A percentile compares a stretch with the other conserved stretches of the same genome.
These are phyloP conservation scores for Nannospalax galili DNA, from an alignment of 2,113 vertebrate genomes.

Conservation along the genomic window DNA sequence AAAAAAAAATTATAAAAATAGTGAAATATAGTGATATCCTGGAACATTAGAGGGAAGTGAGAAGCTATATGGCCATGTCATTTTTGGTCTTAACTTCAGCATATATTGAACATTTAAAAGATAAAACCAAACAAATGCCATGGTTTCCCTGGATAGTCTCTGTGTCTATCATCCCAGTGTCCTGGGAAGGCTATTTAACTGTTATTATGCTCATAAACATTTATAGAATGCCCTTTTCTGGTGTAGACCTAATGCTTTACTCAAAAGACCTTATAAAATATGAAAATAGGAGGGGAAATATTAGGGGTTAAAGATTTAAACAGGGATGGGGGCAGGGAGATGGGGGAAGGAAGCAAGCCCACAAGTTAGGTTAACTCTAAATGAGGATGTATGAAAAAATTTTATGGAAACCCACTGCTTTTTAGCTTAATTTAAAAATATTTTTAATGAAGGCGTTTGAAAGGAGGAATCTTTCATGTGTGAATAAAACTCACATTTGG, in stretches of 20 bases:
- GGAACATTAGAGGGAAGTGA: background rate
- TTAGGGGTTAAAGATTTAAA: background rate
- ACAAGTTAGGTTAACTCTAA: background rate
- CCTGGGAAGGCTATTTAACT: background rate
- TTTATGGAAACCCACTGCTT: background rate
- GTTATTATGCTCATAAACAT: background rate
- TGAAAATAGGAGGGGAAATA: background rate
- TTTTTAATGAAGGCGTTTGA: background rate
- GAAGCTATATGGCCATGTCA: background rate
- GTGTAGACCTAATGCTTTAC: background rate
- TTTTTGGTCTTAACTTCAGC: constrained; percentile 28
- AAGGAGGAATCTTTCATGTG: background rate
- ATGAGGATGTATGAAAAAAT: background rate
- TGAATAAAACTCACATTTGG: too few species aligned
- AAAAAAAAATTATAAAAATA: background rate
- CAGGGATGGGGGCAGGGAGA: background rate
- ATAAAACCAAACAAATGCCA: background rate
- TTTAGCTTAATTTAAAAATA: background rate
- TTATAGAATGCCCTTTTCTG: background rate
- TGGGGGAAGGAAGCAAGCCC: background rate
- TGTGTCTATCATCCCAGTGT: background rate
- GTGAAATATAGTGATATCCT: constrained; percentile 45
- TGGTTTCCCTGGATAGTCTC: background rate
- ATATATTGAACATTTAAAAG: constrained; percentile 16
- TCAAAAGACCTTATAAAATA: background rate